Percentiles rank a stretch among this genome's conserved stretches.
Evolutionary conservation across 2,797 vertebrate species (phyloP).

Genomic region (Xyrichtys novacula): DNA sequence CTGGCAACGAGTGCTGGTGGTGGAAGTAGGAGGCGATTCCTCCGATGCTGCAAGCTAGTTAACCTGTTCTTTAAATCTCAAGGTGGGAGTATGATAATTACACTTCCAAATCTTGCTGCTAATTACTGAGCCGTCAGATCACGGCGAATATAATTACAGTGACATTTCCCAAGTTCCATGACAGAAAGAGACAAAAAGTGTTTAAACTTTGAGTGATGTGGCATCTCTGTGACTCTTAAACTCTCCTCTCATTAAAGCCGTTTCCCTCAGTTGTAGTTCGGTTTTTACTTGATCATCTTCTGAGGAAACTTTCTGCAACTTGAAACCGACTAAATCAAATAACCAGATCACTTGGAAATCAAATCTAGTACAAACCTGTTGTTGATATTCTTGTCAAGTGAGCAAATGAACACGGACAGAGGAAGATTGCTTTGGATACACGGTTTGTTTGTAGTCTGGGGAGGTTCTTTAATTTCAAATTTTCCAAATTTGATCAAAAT

Average conservation of each 20-base stretch:
- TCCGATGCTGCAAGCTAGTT: slow-evolving; percentile 41
- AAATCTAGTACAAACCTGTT: slow-evolving; percentile 5
- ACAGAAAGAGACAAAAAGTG: slow-evolving; percentile 28
- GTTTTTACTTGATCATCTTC: background rate
- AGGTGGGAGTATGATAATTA: slow-evolving; percentile 61
- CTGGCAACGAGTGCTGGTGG: slow-evolving; percentile 35
- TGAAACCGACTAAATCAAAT: slow-evolving; percentile 2
- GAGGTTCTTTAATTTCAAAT: background rate
- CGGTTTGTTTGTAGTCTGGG: background rate
- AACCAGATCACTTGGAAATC: background rate
- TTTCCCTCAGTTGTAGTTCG: background rate
- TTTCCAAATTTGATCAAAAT: slow-evolving; percentile 41
- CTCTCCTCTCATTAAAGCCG: slow-evolving; percentile 15
- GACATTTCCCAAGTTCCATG: slow-evolving; percentile 46
- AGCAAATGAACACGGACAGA: background rate
- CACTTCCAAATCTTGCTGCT: slow-evolving; percentile 51
- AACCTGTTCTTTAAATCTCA: slow-evolving; percentile 57
- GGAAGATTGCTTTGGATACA: background rate
- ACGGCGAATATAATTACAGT: slow-evolving; percentile 60
- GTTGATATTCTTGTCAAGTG: background rate
- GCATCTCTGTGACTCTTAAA: slow-evolving; percentile 13
- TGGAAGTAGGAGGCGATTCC: slow-evolving; percentile 28
- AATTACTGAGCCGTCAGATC: slow-evolving; percentile 59
- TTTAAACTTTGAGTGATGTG: slow-evolving; percentile 17
- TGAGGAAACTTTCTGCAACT: background rate